Percentiles rank a stretch among this genome's conserved stretches.
Conservation (phyloP, 2,113 vertebrate species). For the Prionailurus bengalensis region DNA sequence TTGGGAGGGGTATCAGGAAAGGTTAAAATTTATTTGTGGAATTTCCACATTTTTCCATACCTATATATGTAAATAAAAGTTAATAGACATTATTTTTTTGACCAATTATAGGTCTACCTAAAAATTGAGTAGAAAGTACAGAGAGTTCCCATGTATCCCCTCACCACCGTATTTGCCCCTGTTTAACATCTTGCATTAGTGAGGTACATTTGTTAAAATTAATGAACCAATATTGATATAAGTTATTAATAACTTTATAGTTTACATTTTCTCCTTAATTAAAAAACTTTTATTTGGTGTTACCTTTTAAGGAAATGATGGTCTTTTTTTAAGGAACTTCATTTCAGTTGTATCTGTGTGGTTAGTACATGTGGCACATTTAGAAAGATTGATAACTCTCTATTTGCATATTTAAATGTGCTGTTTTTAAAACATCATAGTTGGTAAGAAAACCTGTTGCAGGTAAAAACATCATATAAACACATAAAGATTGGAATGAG, state of each 20-base stretch:
- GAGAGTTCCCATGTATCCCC: background rate
- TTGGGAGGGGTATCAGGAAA: background rate
- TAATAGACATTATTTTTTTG: background rate
- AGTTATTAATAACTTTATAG: background rate
- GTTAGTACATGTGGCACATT: background rate
- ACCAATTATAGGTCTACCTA: constrained; percentile 34
- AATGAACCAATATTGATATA: background rate
- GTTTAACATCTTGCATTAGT: background rate
- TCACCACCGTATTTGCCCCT: background rate
- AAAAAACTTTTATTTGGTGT: background rate
- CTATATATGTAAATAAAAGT: background rate
- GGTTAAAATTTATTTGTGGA: constrained; percentile 24
- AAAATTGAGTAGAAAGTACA: background rate
- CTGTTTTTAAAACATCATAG: background rate
- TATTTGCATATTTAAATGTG: background rate
- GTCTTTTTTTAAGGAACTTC: background rate
- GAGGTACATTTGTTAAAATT: background rate
- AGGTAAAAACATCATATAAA: constrained; percentile 4
- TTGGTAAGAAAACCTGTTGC: constrained; percentile 7
- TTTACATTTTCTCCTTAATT: background rate
- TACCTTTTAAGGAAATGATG: background rate
- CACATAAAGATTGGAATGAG: background rate
- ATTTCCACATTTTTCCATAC: background rate
- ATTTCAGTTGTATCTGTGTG: background rate
- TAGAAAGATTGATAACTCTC: background rate